Base-by-base conservation (phyloP, 2,113 vertebrate species). In the Elachura formosa region DNA sequence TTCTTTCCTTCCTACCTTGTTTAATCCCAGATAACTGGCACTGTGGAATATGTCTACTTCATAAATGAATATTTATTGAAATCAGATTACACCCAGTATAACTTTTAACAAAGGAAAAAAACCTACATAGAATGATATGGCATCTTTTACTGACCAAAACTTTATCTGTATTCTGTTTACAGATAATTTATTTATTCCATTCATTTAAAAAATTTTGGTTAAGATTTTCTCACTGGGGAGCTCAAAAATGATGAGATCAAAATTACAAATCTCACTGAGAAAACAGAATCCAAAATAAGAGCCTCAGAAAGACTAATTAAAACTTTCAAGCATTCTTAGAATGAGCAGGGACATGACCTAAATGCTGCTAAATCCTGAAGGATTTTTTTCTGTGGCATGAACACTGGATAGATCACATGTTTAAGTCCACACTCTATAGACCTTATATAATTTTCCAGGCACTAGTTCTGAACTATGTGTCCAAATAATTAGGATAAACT, bases 401-500 rank as follows among this genome's bases (percentile, higher is more conserved):
- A 43, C 51, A 17, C 7, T 75, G 58, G 26, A 20, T 84, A 88
- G 45, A 89, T 94, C 89, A 94, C 87, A 96, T 87, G 84, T 36
- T 2, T 79, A 24, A 72, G 5, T 82, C 66, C 45, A 81, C 84
- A 46, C 40, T 80, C 77, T 58, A 29, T 41, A 91, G 81, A 91
- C 52, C 41, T 85, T 62, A 49, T 56, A 63, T 61, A 95, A 91
- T 91, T 93, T 84, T 87, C 58, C 54, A 87, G 84, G 78, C 84
- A 87, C 36, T 15, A 68, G 38, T 66, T 90, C 63, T 86, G 45
- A 58, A 34, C 16, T 64, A 51, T 10, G 3, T 95, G 84, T 97
- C 85, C 52, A 95, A 77, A 77, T 84, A 93, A 95, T 97, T 97
- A 96, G 22, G 63, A 94, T 75, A 89, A 95, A 33, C 59, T 92